Conservation (phyloP, 2,888 invertebrate genomes). For the Xylota sylvarum region DNA sequence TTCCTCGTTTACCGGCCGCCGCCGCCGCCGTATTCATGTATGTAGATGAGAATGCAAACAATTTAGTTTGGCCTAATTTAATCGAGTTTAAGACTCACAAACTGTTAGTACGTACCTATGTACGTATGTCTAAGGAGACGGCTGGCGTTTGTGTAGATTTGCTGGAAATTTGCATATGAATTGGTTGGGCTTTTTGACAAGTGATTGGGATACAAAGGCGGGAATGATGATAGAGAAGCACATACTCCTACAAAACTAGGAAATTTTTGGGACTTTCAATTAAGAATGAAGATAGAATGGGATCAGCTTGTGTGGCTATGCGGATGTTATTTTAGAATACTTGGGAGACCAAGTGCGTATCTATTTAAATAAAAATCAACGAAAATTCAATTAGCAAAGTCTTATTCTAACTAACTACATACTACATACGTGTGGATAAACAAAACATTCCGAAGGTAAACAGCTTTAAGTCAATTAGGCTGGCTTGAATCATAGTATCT, state of each 20-base stretch:
- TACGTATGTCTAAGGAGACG: slow-evolving; percentile 1
- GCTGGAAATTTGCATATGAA: slow-evolving; percentile 41
- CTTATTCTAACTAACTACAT: slow-evolving; percentile 27
- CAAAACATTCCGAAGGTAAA: slow-evolving; percentile 23
- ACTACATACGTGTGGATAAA: not conserved
- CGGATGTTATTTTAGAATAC: too few relatives aligned
- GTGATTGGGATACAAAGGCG: slow-evolving; percentile 2
- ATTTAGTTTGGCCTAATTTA: slow-evolving; percentile 59
- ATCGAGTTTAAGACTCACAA: slow-evolving; percentile 35
- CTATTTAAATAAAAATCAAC: not conserved
- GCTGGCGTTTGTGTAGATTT: slow-evolving; percentile 21
- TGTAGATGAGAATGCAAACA: slow-evolving; percentile 26
- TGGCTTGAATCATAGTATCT: slow-evolving; percentile 27
- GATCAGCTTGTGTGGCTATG: not conserved
- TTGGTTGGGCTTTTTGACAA: not conserved
- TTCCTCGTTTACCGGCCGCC: slow-evolving; percentile 15
- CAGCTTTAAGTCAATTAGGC: slow-evolving; percentile 14
- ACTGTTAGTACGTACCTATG: not conserved
- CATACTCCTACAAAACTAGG: not conserved
- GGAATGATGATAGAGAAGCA: not conserved
- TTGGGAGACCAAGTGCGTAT: too few relatives aligned
- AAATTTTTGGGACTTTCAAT: not conserved
- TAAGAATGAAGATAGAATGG: not conserved
- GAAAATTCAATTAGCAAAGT: slow-evolving; percentile 34
- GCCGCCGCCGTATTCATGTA: not conserved